phyloP scores from a whole-genome alignment of 2,113 vertebrate species.

The Hippocampus barbouri region DNA sequence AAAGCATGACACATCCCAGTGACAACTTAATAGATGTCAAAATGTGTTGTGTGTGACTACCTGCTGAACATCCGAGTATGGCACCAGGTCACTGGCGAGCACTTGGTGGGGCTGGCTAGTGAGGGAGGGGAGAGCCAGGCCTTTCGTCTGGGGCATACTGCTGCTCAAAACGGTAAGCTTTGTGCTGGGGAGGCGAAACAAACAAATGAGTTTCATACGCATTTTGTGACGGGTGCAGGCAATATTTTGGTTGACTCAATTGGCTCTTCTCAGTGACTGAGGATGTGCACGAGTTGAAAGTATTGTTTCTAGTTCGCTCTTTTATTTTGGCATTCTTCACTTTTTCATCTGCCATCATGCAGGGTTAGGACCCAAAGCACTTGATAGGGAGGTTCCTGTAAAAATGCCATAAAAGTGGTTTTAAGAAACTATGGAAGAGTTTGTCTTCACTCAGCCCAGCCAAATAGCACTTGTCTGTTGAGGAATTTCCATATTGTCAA shows the following conservation, averaged over 20 bases:
- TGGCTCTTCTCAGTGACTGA: no score
- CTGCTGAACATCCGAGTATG: slow-evolving; percentile 90
- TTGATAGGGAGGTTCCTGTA: no score
- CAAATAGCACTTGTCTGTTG: neutral
- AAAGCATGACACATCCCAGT: neutral
- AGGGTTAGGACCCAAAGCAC: no score
- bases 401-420: no score
- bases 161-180: slow-evolving; percentile 85
- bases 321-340: no score
- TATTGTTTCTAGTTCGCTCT: no score
- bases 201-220: neutral
- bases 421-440: no score
- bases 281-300: no score
- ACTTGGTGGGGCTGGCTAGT: slow-evolving; percentile 94
- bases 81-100: slow-evolving; percentile 86
- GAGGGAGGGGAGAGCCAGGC: slow-evolving; percentile 81
- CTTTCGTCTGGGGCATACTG: slow-evolving; percentile 86
- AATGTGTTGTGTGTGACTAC: slow-evolving; percentile 53
- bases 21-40: neutral
- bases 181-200: slow-evolving; percentile 57
- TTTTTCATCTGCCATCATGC: no score
- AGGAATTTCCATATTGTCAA: no score
- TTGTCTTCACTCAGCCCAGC: neutral
- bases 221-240: neutral
- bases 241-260: no score